Base-by-base conservation (phyloP, 2,888 invertebrate species). In the Eulithis prunata region DNA sequence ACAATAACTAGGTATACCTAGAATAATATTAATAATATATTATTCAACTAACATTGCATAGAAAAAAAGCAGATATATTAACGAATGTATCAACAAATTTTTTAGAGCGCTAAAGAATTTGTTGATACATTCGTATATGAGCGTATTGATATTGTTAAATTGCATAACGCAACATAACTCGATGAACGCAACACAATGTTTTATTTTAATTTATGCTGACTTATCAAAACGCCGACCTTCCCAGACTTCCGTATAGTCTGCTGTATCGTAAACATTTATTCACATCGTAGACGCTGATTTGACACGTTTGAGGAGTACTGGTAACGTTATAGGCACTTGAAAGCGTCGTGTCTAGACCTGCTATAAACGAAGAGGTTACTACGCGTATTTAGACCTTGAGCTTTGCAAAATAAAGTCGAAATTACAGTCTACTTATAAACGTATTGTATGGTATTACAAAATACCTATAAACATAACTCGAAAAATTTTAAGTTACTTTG, bases 221-320 rank as follows among this genome's bases (percentile, higher is more conserved):
- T 43, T 64, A 61, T 47, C 43, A 21, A 45, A 64, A 21, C 38
- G 45, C 14, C 47, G 68, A 64, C 68, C 68, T 68, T 64, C 61
- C 64, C 11, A 56, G 51, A 54, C 68, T 68, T 64, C 68, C 68
- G 68, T 57, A 46, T n/a, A 54, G 57, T 54, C 53, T 32, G 67
- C 60, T 45, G 13, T 49, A 49, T 21, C 21, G 49, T 55, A 57
- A 53, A 53, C 61, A 45, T 66, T 64, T 53, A 53, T 53, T 57
- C 56, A 21, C 32, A 57, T 12, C 47, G 60, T 51, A 53, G 59
- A 64, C 64, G 59, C 57, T 47, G 68, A 71, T 72, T 72, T 57
- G 64, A 63, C 72, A 71, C 72, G 72, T 72, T 65, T 70, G 60
- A 61, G 68, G 59, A 66, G 57, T 65, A 58, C 47, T 57, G 43